Conservation (phyloP, 2,888 invertebrate genomes). For the Pherbina coryleti region DNA sequence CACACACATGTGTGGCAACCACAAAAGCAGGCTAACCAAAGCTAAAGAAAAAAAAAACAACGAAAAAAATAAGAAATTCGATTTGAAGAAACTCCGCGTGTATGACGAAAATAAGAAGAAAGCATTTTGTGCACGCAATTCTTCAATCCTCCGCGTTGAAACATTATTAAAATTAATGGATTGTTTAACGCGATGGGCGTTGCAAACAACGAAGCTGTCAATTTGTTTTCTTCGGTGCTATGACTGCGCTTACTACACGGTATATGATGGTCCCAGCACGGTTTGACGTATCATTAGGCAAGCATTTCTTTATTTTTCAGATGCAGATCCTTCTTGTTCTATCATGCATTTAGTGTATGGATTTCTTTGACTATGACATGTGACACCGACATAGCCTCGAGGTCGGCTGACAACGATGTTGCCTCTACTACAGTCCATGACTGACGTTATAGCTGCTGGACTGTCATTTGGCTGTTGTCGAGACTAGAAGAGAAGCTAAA, state of each 20-base stretch:
- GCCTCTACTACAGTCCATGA: neutral
- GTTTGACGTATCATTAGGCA: constrained; percentile 26
- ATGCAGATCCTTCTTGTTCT: neutral
- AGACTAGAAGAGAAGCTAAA: too few species aligned
- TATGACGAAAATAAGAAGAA: neutral
- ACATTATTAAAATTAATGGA: constrained; percentile 49
- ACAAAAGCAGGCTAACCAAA: constrained; percentile 12
- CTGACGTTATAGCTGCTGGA: constrained; percentile 12
- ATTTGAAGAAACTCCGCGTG: neutral
- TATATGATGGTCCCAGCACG: neutral
- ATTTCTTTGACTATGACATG: constrained; percentile 12
- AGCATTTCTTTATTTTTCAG: constrained; percentile 4
- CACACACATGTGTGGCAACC: constrained; percentile 17
- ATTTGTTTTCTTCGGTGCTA: neutral
- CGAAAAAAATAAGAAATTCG: neutral
- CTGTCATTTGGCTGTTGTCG: neutral
- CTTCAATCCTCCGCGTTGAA: constrained; percentile 41
- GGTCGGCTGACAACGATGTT: neutral
- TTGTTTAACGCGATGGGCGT: constrained; percentile 53
- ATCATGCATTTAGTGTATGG: neutral
- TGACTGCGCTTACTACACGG: neutral
- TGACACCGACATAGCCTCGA: constrained; percentile 9
- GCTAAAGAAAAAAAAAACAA: neutral
- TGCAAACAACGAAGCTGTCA: constrained; percentile 45
- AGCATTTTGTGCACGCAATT: constrained; percentile 28